A percentile compares a stretch with the other conserved stretches of the same genome.
phyloP scores from a whole-genome alignment of 1,140 invertebrate genomes.

The Caenorhabditis tropicalis region DNA sequence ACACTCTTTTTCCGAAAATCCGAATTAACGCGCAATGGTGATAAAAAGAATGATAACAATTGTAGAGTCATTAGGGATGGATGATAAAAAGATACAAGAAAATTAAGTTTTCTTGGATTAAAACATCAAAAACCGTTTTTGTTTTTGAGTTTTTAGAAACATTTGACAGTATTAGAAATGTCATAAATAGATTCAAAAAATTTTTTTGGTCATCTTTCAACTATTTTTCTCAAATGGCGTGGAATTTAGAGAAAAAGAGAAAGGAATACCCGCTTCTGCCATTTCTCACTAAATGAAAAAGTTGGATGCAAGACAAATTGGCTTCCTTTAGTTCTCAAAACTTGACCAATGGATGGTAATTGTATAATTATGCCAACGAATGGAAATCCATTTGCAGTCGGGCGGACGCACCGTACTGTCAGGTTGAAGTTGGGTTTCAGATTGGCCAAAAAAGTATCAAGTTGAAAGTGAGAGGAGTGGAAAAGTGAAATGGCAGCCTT shows the following conservation, averaged over 20 bases:
- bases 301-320: slow-evolving; percentile 3
- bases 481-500: background rate
- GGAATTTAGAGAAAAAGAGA: background rate
- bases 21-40: background rate
- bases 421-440: background rate
- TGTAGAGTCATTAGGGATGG: background rate
- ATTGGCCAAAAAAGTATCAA: background rate
- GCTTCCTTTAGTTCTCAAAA: background rate
- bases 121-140: too few relatives aligned
- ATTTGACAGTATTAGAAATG: too few relatives aligned
- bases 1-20: background rate
- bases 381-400: background rate
- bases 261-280: background rate
- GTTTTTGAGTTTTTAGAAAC: too few relatives aligned
- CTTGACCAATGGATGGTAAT: slow-evolving; percentile 29
- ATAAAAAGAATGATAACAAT: slow-evolving; percentile 12
- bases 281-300: background rate
- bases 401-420: background rate
- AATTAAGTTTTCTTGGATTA: too few relatives aligned
- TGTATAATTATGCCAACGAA: slow-evolving; percentile 12
- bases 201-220: too few relatives aligned
- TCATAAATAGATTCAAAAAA: too few relatives aligned
- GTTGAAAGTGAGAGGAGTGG: slow-evolving; percentile 17
- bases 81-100: background rate
- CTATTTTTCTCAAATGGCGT: too few relatives aligned